A percentile compares a stretch with the other conserved stretches of the same genome.
Conservation (phyloP, 2,797 vertebrate genomes). For the Myripristis jacobus region DNA sequence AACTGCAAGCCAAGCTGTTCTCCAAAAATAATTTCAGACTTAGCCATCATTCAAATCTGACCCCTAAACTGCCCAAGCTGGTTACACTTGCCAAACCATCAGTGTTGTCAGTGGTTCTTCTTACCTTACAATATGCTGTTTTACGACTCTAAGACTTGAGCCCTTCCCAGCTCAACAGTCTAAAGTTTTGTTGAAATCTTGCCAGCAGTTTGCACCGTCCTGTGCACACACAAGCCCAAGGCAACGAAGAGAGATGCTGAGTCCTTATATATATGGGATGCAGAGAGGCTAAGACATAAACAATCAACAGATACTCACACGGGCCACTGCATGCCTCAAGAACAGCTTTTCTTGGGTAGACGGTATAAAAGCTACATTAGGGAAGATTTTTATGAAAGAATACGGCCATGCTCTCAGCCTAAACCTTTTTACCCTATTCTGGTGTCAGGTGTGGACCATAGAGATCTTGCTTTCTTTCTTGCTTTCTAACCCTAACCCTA, state of each 20-base stretch:
- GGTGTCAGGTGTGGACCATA: too few relatives aligned
- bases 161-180: neutral
- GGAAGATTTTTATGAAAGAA: too few relatives aligned
- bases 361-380: neutral
- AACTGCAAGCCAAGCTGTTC: neutral
- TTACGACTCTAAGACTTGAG: neutral
- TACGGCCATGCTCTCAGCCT: too few relatives aligned
- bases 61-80: too few relatives aligned
- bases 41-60: too few relatives aligned
- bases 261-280: neutral
- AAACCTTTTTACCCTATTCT: too few relatives aligned
- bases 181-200: slow-evolving; percentile 22
- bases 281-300: neutral
- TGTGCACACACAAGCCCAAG: slow-evolving; percentile 2
- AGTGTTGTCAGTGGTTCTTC: neutral
- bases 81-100: too few relatives aligned
- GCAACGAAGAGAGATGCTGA: neutral
- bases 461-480: too few relatives aligned
- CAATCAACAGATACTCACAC: neutral
- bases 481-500: too few relatives aligned
- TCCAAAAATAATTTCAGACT: neutral
- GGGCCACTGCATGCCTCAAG: neutral
- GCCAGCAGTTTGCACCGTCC: slow-evolving; percentile 4
- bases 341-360: neutral
- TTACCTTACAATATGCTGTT: neutral